Conservation (phyloP, 2,113 vertebrate species). For the Enhydra lutris region DNA sequence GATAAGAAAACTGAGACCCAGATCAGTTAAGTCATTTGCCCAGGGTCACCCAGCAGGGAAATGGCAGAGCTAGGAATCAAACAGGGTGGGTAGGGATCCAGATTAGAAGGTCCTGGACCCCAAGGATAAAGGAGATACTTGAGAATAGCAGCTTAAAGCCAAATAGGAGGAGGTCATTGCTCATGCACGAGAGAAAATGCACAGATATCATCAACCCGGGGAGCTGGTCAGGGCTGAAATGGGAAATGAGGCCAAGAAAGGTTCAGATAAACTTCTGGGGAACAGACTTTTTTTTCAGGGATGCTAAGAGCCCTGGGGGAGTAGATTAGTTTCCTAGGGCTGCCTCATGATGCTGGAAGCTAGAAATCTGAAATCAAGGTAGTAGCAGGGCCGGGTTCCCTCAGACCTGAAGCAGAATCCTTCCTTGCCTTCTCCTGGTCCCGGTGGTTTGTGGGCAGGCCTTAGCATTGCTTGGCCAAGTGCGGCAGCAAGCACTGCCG, state of each 20-base stretch:
- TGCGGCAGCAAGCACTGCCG: fast-evolving
- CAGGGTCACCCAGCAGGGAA: not conserved
- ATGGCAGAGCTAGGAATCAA: not conserved
- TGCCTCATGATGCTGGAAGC: not conserved
- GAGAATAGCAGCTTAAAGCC: not conserved
- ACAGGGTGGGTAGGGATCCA: not conserved
- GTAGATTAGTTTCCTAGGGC: not conserved
- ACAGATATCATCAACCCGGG: too few relatives aligned
- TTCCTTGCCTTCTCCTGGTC: not conserved
- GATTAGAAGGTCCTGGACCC: not conserved
- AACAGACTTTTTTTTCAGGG: not conserved
- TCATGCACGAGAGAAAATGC: not conserved
- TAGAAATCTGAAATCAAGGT: not conserved
- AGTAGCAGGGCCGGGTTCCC: fast-evolving
- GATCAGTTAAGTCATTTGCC: not conserved
- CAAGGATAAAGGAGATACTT: not conserved
- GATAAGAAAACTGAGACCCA: not conserved
- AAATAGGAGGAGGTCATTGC: not conserved
- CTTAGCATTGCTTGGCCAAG: too few relatives aligned
- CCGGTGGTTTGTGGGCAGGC: not conserved
- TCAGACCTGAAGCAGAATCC: not conserved
- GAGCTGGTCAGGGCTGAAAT: not conserved
- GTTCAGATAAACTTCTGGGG: not conserved
- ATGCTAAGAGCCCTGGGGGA: not conserved
- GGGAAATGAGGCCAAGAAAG: not conserved